A percentile compares a stretch with the other conserved stretches of the same genome.
Conservation (phyloP, 2,113 vertebrate genomes). For the Vicugna pacos region DNA sequence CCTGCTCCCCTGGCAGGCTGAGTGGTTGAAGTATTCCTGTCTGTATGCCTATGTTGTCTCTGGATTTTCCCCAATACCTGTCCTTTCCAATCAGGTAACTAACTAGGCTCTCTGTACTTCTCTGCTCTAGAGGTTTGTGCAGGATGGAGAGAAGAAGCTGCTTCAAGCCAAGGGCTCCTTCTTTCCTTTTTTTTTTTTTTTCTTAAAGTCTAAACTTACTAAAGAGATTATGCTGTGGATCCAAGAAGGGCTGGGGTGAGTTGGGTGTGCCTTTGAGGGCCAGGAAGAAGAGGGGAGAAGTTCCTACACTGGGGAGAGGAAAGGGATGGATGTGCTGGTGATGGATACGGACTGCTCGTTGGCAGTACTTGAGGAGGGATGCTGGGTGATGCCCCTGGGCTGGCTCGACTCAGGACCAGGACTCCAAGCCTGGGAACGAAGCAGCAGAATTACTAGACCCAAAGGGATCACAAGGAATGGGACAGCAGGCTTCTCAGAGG, state of each 20-base stretch:
- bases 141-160: neutral
- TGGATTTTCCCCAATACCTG: neutral
- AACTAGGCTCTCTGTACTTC: neutral
- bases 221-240: neutral
- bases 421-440: neutral
- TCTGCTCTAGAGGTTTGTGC: neutral
- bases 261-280: neutral
- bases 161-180: neutral
- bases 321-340: neutral
- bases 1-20: accelerated
- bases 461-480: neutral
- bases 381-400: no score
- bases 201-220: neutral
- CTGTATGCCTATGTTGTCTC: neutral
- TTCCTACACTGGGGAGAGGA: neutral
- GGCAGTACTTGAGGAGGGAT: neutral
- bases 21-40: accelerated
- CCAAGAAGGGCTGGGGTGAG: neutral
- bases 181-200: neutral
- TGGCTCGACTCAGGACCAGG: neutral
- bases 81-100: neutral
- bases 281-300: neutral
- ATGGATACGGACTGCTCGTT: neutral
- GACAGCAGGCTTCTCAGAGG: neutral
- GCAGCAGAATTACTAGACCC: neutral